phyloP scores from a whole-genome alignment of 2,797 vertebrate genomes.

The Thamnophis elegans region DNA sequence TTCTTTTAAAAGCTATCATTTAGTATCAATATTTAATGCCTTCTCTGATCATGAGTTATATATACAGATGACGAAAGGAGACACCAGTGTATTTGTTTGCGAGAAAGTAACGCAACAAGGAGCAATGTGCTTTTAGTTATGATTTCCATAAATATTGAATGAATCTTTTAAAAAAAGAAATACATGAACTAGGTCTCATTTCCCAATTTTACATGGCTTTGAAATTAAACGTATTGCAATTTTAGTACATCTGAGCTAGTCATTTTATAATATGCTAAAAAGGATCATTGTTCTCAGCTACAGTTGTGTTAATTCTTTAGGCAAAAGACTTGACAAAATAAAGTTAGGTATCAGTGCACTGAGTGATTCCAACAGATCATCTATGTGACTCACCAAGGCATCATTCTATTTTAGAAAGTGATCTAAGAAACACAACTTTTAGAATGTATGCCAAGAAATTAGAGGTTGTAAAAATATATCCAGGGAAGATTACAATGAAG shows the following conservation, averaged over 20 bases:
- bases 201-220: neutral
- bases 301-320: conserved; percentile 31
- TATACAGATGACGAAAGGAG: neutral
- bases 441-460: conserved; percentile 53
- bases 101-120: neutral
- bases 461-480: conserved; percentile 58
- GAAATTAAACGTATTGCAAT: neutral
- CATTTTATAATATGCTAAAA: conserved; percentile 39
- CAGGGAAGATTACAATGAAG: conserved; percentile 27
- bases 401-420: conserved; percentile 35
- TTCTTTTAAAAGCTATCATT: neutral
- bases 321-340: conserved; percentile 39
- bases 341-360: conserved; percentile 30
- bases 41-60: neutral
- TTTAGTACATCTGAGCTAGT: conserved; percentile 53
- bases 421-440: conserved; percentile 43
- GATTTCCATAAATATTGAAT: neutral
- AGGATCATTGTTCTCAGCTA: conserved; percentile 14
- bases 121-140: neutral
- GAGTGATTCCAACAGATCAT: conserved; percentile 36
- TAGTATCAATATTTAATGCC: neutral
- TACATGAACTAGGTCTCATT: neutral
- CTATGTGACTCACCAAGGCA: conserved; percentile 59
- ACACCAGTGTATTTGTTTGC: neutral
- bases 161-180: neutral